Conservation (phyloP, 2,888 invertebrate species). For the Drosophila kuntzei region DNA sequence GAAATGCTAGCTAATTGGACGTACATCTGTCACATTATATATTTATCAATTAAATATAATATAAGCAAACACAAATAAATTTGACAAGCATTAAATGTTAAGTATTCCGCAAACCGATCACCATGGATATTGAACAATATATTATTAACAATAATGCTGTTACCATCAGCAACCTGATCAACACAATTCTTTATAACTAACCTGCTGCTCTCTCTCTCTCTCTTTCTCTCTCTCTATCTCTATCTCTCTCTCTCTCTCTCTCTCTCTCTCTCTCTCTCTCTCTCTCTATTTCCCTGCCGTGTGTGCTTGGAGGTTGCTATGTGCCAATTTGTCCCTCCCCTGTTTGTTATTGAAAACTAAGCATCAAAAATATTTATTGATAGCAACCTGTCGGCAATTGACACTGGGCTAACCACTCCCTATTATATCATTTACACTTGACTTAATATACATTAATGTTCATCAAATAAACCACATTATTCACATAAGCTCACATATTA, state of each 20-base stretch:
- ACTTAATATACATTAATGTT: background rate
- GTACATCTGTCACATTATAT: background rate
- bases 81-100: conserved; percentile 20
- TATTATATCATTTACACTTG: conserved; percentile 45
- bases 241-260: background rate
- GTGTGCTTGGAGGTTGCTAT: conserved; percentile 55
- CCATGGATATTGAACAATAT: conserved; percentile 44
- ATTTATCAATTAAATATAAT: conserved; percentile 3
- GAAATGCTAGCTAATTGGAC: conserved; percentile 5
- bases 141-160: conserved; percentile 17
- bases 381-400: conserved; percentile 64
- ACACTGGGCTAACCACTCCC: conserved; percentile 8
- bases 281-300: background rate
- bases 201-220: conserved; percentile 9
- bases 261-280: background rate
- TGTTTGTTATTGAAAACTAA: conserved; percentile 80
- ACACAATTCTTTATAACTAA: conserved; percentile 11
- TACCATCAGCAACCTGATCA: conserved; percentile 57
- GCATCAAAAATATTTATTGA: conserved; percentile 72
- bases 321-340: conserved; percentile 35
- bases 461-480: background rate
- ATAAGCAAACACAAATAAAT: conserved; percentile 12
- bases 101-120: conserved; percentile 37
- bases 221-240: background rate
- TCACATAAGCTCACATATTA: too few relatives aligned